Evolutionary conservation across 1,140 invertebrate genomes (phyloP).

Genomic region (Papilio polytes): DNA sequence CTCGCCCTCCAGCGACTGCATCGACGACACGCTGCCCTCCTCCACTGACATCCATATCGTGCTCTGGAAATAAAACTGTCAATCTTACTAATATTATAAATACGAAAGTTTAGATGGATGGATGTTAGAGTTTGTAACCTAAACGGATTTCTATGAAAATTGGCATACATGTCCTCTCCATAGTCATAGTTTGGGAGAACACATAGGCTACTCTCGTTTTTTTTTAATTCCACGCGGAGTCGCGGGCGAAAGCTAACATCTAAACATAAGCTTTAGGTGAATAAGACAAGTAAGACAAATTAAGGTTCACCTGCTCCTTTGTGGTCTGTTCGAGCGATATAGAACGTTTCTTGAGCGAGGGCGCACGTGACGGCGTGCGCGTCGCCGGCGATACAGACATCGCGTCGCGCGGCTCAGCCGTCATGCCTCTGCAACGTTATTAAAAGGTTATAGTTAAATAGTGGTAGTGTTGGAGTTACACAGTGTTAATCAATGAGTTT

Average conservation of each 20-base stretch:
- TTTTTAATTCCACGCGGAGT: too few relatives aligned
- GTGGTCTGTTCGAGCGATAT: conserved; percentile 83
- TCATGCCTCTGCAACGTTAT: conserved; percentile 66
- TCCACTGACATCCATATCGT: conserved; percentile 88
- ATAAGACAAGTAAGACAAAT: too few relatives aligned
- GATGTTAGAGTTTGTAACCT: too few relatives aligned
- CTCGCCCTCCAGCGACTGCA: conserved; percentile 90
- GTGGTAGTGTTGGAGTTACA: background rate
- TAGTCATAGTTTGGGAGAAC: too few relatives aligned
- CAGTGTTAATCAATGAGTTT: too few relatives aligned
- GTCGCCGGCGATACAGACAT: conserved; percentile 68
- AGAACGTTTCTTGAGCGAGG: conserved; percentile 82
- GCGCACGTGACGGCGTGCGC: conserved; percentile 62
- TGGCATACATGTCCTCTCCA: too few relatives aligned
- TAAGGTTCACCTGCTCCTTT: conserved; percentile 83
- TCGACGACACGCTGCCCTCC: conserved; percentile 91
- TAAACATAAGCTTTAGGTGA: background rate
- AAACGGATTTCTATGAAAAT: too few relatives aligned
- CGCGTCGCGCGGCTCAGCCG: conserved; percentile 78
- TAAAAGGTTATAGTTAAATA: background rate
- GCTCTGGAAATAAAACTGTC: conserved; percentile 49
- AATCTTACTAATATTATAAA: too few relatives aligned
- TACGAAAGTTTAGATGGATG: too few relatives aligned
- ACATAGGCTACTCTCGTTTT: too few relatives aligned
- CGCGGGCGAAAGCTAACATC: background rate